These are phyloP conservation scores for Germaria angustata DNA, from an alignment of 2,888 invertebrate species.

Conservation along the genomic window DNA sequence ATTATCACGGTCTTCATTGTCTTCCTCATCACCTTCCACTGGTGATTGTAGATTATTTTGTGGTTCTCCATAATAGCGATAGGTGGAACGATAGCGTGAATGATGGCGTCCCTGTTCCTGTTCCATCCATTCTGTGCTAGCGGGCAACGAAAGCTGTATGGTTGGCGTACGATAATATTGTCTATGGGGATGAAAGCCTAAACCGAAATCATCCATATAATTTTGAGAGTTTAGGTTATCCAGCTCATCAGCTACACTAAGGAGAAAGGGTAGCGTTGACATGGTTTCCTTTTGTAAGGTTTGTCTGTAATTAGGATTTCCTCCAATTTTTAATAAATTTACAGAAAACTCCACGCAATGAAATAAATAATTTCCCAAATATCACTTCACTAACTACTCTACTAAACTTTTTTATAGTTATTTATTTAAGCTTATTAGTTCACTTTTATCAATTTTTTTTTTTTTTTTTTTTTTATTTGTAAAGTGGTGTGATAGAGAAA, in stretches of 20 bases:
- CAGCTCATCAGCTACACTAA: constrained; percentile 79
- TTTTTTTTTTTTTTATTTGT: no score
- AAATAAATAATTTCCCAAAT: constrained; percentile 13
- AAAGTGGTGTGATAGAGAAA: background rate
- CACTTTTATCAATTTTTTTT: background rate
- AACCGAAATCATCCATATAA: constrained; percentile 79
- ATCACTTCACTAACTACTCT: background rate
- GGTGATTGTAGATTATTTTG: constrained; percentile 74
- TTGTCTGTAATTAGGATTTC: constrained; percentile 60
- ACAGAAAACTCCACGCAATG: background rate
- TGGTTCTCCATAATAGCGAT: constrained; percentile 75
- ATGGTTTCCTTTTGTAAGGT: constrained; percentile 70
- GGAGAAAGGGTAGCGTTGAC: constrained; percentile 79
- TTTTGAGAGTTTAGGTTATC: constrained; percentile 78
- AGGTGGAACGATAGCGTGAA: constrained; percentile 70
- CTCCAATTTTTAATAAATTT: constrained; percentile 64
- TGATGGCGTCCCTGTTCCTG: constrained; percentile 74
- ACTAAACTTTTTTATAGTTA: background rate
- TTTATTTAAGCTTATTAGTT: background rate
- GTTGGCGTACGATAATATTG: constrained; percentile 79
- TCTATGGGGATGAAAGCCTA: constrained; percentile 79
- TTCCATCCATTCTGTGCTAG: constrained; percentile 78
- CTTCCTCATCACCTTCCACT: constrained; percentile 69
- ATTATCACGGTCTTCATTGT: constrained; percentile 61
- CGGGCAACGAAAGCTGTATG: constrained; percentile 78